Evolutionary conservation across 2,888 invertebrate genomes (phyloP).

Genomic region (Agapostemon virescens): DNA sequence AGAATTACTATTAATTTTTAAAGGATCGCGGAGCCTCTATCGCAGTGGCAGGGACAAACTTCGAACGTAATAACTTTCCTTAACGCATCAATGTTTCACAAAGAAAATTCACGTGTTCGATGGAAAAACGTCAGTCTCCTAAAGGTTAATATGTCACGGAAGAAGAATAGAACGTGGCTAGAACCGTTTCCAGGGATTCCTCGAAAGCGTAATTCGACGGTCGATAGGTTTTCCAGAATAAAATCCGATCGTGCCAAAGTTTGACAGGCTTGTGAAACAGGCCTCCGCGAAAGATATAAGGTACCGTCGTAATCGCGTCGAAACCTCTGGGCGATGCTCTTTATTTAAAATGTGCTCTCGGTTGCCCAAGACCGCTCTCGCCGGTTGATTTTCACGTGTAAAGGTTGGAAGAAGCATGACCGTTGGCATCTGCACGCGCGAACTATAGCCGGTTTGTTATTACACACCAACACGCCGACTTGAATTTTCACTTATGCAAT

Average conservation of each 20-base stretch:
- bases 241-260: not conserved
- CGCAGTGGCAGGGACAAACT: no score
- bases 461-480: slow-evolving; percentile 8
- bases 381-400: slow-evolving; percentile 14
- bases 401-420: slow-evolving; percentile 13
- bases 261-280: not conserved
- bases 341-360: slow-evolving; percentile 3
- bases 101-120: no score
- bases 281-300: not conserved
- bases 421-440: slow-evolving; percentile 13
- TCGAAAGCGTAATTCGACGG: not conserved
- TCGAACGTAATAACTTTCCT: no score
- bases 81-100: no score
- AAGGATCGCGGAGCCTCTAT: no score
- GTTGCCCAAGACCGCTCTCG: not conserved
- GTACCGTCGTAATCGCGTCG: not conserved
- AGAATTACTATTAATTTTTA: no score
- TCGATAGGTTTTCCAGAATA: not conserved
- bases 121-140: no score
- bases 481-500: slow-evolving; percentile 46
- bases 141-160: not conserved
- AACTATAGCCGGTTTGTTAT: slow-evolving; percentile 13
- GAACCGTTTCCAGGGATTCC: not conserved
- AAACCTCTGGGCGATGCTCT: slow-evolving; percentile 7
- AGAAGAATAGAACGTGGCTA: no score